Evolutionary conservation across 2,888 invertebrate genomes (phyloP).

Genomic region (Rhabditoides inermis): DNA sequence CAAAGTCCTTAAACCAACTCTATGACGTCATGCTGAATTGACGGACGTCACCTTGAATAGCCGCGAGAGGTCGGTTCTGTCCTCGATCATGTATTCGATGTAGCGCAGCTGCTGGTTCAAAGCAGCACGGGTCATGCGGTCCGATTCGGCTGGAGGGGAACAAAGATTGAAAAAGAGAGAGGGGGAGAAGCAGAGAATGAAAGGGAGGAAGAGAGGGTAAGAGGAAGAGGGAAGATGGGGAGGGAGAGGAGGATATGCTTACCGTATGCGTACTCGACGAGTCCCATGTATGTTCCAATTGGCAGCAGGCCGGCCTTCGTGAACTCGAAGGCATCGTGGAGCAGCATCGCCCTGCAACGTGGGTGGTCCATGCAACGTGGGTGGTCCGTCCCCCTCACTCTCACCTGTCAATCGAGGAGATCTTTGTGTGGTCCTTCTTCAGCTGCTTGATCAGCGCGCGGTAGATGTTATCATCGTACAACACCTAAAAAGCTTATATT

Average conservation of each 20-base stretch:
- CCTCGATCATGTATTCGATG: conserved; percentile 32
- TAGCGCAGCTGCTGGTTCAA: conserved; percentile 25
- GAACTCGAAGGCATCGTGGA: conserved; percentile 39
- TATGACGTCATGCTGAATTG: background rate
- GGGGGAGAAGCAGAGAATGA: no score
- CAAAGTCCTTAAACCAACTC: conserved; percentile 24
- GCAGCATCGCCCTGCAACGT: conserved; percentile 23
- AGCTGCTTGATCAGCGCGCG: conserved; percentile 21
- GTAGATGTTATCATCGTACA: conserved; percentile 29
- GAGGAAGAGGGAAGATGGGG: no score
- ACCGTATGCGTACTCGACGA: conserved; percentile 35
- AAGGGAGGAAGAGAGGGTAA: no score
- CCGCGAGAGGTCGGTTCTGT: conserved; percentile 21
- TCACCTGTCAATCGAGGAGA: background rate
- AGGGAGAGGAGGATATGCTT: background rate
- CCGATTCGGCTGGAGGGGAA: conserved; percentile 23
- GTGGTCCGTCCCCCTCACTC: background rate
- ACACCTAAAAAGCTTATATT: conserved; percentile 11
- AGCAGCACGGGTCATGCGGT: conserved; percentile 37
- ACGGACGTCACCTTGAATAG: conserved; percentile 15
- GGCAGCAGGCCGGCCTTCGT: conserved; percentile 25
- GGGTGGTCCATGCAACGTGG: background rate
- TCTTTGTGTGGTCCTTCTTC: conserved; percentile 17
- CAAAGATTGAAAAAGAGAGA: background rate
- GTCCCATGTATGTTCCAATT: conserved; percentile 28